These are phyloP conservation scores for Andrena chrysosceles DNA, from an alignment of 2,888 invertebrate genomes.

Conservation along the genomic window DNA sequence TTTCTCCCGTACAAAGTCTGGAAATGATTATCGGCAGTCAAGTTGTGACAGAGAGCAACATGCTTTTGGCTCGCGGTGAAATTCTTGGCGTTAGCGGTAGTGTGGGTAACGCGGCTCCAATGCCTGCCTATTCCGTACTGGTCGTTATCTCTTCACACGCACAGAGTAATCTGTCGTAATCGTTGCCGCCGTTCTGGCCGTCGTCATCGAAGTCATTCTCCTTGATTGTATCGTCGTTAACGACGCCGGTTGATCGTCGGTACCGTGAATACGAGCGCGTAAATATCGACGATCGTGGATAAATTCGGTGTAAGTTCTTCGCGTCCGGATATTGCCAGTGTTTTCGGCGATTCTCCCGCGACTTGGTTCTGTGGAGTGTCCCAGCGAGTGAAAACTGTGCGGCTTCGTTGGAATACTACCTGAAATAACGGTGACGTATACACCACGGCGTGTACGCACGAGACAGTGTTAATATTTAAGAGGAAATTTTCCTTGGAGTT, in stretches of 20 bases:
- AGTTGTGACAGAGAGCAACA: conserved; percentile 9
- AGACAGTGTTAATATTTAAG: background rate
- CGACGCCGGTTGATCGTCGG: conserved; percentile 45
- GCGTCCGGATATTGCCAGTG: too few relatives aligned
- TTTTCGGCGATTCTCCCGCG: background rate
- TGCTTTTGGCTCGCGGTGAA: conserved; percentile 43
- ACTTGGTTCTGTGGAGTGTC: background rate
- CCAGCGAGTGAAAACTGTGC: conserved; percentile 39
- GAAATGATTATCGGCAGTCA: conserved; percentile 18
- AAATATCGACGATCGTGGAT: background rate
- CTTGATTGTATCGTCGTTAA: conserved; percentile 41
- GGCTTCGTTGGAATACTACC: conserved; percentile 20
- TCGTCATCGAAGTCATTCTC: conserved; percentile 53
- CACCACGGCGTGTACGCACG: background rate
- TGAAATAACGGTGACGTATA: conserved; percentile 67
- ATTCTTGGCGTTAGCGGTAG: conserved; percentile 41
- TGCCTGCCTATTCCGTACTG: conserved; percentile 58
- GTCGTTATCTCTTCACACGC: conserved; percentile 70
- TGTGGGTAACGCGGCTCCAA: conserved; percentile 51
- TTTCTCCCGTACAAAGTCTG: conserved; percentile 20
- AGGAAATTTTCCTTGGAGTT: background rate
- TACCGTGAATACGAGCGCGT: conserved; percentile 26
- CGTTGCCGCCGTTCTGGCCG: conserved; percentile 52
- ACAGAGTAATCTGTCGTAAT: conserved; percentile 63
- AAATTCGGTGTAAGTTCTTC: too few relatives aligned